Base-by-base conservation (phyloP, 2,888 invertebrate genomes). In the Aplocera efformata region DNA sequence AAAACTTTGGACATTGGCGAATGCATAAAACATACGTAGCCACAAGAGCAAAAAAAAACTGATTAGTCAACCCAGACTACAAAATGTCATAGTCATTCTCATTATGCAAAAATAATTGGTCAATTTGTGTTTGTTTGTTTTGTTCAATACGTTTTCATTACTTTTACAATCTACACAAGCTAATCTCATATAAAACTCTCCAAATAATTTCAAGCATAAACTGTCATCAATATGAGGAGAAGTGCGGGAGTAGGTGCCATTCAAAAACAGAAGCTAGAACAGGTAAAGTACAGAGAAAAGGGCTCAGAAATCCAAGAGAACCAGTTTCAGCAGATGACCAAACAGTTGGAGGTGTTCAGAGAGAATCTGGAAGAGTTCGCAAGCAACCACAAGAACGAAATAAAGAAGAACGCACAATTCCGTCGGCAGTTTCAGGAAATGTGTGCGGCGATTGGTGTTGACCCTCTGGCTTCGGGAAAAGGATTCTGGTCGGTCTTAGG, bases 361-460 rank as follows among this genome's bases (percentile, higher is more conserved):
- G 91, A 91, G 20, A 97, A 98, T 72, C 83, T 99, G 24, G 98
- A 99, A 77, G 96, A 98, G 58, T 99, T 99, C 74, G 98, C 99
- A 0, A 89, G 94, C 2, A 98, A 98, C 59, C 98, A 99, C 72
- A 96, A 97, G 67, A 94, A 90, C 57, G 98, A 98, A 69, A 99
- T 99, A 28, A 94, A 94, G 55, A 98, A 98, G 74, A 96, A 98
- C 74, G 92, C 98, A 0, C 94, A 96, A 61, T 99, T 99, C 69
- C 91, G 99, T 22, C 90, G 94, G 36, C 98, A 99, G 78, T 99
- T 99, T 73, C 98, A 98, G 66, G 97, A 98, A 79, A 99, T 99
- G 99, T 99, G 99, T 81, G 96, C 99, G 0, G 95, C 97, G 1
- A 98, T 99, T 48, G 99, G 98, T 0, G 99, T 99, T 0, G 99